Base-by-base conservation (phyloP, 2,888 invertebrate species). In the Hofmannophila pseudospretella region DNA sequence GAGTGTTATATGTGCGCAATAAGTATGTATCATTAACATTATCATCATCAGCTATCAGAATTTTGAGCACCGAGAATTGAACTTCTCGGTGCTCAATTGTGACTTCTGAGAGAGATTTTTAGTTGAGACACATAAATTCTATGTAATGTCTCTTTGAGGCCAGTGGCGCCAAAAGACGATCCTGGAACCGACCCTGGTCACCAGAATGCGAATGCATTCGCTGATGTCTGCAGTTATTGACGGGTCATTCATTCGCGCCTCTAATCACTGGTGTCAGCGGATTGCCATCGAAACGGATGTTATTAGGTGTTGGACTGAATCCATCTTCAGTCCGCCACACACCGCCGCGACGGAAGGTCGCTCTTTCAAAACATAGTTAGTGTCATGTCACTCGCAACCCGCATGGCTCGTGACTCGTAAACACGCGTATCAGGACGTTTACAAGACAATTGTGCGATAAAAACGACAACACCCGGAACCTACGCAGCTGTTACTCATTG, bases 381-480 rank as follows among this genome's bases (percentile, higher is more conserved):
- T 42, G 48, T 49, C 38, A 45, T 44, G 54, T 47, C 54, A 64
- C 49, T 45, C 58, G 51, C 44, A 43, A 36, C 59, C 55, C 57
- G 47, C 67, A 67, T 72, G 72, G 59, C 54, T 42, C 42, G 36
- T 13, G 20, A 4, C 54, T 49, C 37, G 58, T 64, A 61, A 75
- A 75, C 69, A 69, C 56, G 48, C 44, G 57, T 71, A 71, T 70
- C 67, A 52, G 44, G 36, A 39, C 57, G 54, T 49, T 51, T 43
- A 54, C 49, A 55, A n/a, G 47, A 58, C 63, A 61, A 55, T 51
- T 52, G 42, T 49, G 58, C 58, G 70, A 75, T 71, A 70, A 72
- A 69, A 73, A 68, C 66, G 58, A 64, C 67, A 76, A 76, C 71
- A 73, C 64, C 51, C 59, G 61, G 65, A 67, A 66, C 48, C 54